A percentile compares a stretch with the other conserved stretches of the same genome.
phyloP scores from a whole-genome alignment of 2,888 invertebrate species.

The Leucoma salicis region DNA sequence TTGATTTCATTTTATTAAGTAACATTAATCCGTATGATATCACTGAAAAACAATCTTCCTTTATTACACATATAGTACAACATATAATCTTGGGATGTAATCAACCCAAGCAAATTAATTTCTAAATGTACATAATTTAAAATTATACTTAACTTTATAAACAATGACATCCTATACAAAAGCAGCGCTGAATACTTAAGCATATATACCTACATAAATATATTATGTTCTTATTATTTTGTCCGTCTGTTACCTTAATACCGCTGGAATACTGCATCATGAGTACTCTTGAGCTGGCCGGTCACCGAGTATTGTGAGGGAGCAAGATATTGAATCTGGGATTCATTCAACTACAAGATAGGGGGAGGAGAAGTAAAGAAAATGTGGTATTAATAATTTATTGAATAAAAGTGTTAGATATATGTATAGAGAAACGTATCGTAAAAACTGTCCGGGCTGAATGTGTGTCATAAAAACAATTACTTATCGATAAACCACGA shows the following conservation, averaged over 20 bases:
- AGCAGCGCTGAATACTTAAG: slow-evolving; percentile 35
- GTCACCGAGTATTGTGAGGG: slow-evolving; percentile 39
- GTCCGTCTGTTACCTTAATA: slow-evolving; percentile 62
- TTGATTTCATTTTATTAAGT: no score
- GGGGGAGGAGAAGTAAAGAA: slow-evolving; percentile 21
- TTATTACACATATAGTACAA: slow-evolving; percentile 8
- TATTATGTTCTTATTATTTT: slow-evolving; percentile 20
- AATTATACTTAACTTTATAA: slow-evolving; percentile 4
- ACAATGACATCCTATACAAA: slow-evolving; percentile 20
- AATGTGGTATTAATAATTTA: slow-evolving; percentile 1
- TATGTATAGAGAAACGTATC: no score
- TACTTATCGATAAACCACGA: no score
- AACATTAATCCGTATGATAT: slow-evolving; percentile 25
- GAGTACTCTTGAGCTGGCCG: slow-evolving; percentile 67
- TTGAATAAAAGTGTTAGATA: no score
- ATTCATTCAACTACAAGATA: slow-evolving; percentile 45
- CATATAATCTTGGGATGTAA: slow-evolving; percentile 20
- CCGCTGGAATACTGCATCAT: slow-evolving; percentile 72
- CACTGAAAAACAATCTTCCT: slow-evolving; percentile 26
- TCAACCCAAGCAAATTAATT: slow-evolving; percentile 2
- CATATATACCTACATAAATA: slow-evolving; percentile 29
- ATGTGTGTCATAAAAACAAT: no score
- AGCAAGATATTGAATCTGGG: slow-evolving; percentile 21
- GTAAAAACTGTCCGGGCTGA: no score
- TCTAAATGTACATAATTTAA: background rate